These are phyloP conservation scores for Hirtodrosophila cameraria DNA, from an alignment of 2,888 invertebrate genomes.

Conservation along the genomic window DNA sequence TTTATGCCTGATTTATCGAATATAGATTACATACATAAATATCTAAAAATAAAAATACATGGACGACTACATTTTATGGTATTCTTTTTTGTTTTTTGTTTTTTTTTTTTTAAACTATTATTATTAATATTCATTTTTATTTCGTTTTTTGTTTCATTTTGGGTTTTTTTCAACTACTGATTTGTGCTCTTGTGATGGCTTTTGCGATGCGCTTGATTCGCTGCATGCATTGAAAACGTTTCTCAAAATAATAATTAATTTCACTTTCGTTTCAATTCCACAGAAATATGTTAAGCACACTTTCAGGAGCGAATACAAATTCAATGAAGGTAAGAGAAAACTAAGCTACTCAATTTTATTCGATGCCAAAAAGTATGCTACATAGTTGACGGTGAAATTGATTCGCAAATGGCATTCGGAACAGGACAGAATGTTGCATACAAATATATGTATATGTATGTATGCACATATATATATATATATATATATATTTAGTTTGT, in stretches of 20 bases:
- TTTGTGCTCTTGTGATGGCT: conserved; percentile 74
- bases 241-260: conserved; percentile 54
- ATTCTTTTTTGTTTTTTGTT: conserved; percentile 29
- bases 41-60: conserved; percentile 71
- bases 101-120: conserved; percentile 26
- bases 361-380: too few relatives aligned
- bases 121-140: conserved; percentile 54
- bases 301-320: too few relatives aligned
- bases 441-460: too few relatives aligned
- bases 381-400: too few relatives aligned
- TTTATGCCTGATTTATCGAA: conserved; percentile 69
- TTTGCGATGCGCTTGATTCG: conserved; percentile 60
- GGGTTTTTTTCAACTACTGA: conserved; percentile 49
- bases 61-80: conserved; percentile 60
- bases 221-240: conserved; percentile 45
- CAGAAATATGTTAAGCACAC: too few relatives aligned
- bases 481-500: conserved; percentile 11
- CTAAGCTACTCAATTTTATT: too few relatives aligned
- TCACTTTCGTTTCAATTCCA: too few relatives aligned
- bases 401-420: too few relatives aligned
- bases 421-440: too few relatives aligned
- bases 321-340: too few relatives aligned
- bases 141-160: conserved; percentile 19
- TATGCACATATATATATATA: conserved; percentile 40
- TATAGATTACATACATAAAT: conserved; percentile 74